phyloP scores from a whole-genome alignment of 1,140 invertebrate species.

The Sycobia sp. region DNA sequence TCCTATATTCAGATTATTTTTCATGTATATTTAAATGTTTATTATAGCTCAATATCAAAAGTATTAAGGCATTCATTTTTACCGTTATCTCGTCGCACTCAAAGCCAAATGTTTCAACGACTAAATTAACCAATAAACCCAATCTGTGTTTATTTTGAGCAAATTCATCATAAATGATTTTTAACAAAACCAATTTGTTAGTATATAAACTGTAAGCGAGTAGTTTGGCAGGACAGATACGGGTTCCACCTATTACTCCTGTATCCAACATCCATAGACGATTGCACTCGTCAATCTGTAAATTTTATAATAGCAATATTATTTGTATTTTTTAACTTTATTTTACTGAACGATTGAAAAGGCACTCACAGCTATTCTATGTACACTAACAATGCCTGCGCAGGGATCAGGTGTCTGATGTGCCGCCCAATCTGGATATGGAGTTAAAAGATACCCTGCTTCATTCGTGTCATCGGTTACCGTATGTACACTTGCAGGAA shows the following conservation, averaged over 20 bases:
- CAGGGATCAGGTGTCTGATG: constrained; percentile 29
- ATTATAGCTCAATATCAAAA: no score
- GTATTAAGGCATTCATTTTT: neutral
- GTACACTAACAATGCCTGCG: constrained; percentile 38
- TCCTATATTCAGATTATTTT: no score
- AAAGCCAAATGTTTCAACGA: constrained; percentile 22
- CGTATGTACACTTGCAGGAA: constrained; percentile 39
- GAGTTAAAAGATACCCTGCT: constrained; percentile 34
- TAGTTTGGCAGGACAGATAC: constrained; percentile 56
- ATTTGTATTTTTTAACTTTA: neutral
- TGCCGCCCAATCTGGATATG: constrained; percentile 45
- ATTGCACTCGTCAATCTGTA: constrained; percentile 55
- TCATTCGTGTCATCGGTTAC: constrained; percentile 20
- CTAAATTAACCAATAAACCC: constrained; percentile 31
- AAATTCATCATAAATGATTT: constrained; percentile 48
- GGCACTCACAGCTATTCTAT: constrained; percentile 37
- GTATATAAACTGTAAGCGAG: constrained; percentile 56
- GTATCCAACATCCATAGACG: constrained; percentile 61
- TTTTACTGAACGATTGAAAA: neutral
- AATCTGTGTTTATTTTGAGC: constrained; percentile 7
- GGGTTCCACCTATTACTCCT: constrained; percentile 53
- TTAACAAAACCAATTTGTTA: constrained; percentile 53
- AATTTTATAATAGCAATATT: neutral
- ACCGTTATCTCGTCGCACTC: constrained; percentile 1
- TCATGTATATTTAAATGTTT: no score